These are phyloP conservation scores for Eptesicus fuscus DNA, from an alignment of 2,113 vertebrate genomes.

Conservation along the genomic window DNA sequence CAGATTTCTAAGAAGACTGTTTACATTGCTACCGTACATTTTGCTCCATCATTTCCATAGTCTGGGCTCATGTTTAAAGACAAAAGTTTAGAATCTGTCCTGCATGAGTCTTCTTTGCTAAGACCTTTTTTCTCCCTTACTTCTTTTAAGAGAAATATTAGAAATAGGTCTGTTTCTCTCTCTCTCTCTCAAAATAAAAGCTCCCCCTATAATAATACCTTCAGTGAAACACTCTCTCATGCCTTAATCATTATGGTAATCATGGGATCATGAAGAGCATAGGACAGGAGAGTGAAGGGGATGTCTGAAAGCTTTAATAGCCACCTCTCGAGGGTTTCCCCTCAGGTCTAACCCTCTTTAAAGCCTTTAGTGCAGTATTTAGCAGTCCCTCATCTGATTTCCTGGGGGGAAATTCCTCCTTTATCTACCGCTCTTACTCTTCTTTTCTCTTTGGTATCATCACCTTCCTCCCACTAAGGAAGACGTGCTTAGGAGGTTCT, in stretches of 20 bases:
- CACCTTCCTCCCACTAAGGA: not conserved
- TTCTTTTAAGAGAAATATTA: not conserved
- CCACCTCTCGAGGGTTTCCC: not conserved
- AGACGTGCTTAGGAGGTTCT: not conserved
- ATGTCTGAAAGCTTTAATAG: not conserved
- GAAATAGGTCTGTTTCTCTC: not conserved
- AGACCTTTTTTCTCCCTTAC: not conserved
- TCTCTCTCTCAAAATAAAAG: not conserved
- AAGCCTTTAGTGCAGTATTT: not conserved
- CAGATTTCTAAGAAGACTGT: slow-evolving; percentile 76
- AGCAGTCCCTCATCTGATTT: not conserved
- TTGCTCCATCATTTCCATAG: slow-evolving; percentile 47
- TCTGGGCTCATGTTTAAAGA: slow-evolving; percentile 60
- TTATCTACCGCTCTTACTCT: not conserved
- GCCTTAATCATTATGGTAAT: not conserved
- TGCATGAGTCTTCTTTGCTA: not conserved
- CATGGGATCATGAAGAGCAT: not conserved
- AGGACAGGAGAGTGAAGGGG: not conserved
- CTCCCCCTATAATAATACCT: not conserved
- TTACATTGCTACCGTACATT: slow-evolving; percentile 53
- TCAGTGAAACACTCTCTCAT: not conserved
- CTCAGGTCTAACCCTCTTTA: not conserved
- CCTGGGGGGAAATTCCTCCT: not conserved
- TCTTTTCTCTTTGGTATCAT: not conserved
- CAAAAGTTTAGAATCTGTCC: not conserved